Percentiles rank a stretch among this genome's conserved stretches.
Evolutionary conservation across 2,888 invertebrate species (phyloP).

Genomic region (Trachelus tabidus): DNA sequence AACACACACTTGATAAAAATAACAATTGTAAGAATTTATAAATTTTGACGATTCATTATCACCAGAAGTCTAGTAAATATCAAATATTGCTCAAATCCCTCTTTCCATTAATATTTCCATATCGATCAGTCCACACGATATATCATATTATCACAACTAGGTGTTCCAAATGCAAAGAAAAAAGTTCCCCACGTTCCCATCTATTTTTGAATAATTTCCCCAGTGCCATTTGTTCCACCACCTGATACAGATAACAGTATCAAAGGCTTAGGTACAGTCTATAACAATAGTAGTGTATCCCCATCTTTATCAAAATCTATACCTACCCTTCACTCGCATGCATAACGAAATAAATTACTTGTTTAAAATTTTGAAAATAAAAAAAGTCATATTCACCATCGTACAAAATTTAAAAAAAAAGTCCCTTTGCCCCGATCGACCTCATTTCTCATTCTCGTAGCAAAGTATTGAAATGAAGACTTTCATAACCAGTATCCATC

Average conservation of each 20-base stretch:
- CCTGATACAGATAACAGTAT: constrained; percentile 44
- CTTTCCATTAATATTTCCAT: not conserved
- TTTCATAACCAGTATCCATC: no score
- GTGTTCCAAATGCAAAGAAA: not conserved
- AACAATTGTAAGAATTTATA: not conserved
- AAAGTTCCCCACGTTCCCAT: not conserved
- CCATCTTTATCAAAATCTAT: not conserved
- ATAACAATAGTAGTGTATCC: not conserved
- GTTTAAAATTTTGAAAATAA: not conserved
- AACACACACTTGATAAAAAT: not conserved
- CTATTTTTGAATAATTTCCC: not conserved
- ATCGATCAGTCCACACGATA: not conserved
- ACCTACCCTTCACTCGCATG: not conserved
- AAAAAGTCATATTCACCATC: not conserved
- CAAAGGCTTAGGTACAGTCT: not conserved
- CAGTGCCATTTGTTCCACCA: constrained; percentile 21
- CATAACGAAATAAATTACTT: not conserved
- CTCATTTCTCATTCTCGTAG: no score
- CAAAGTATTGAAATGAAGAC: no score
- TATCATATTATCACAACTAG: not conserved
- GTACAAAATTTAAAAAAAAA: no score
- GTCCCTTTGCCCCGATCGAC: no score
- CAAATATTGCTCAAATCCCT: not conserved
- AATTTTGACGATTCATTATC: not conserved
- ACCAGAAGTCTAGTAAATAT: not conserved